Conservation (phyloP, 2,113 vertebrate species). For the Bubo blakistoni region DNA sequence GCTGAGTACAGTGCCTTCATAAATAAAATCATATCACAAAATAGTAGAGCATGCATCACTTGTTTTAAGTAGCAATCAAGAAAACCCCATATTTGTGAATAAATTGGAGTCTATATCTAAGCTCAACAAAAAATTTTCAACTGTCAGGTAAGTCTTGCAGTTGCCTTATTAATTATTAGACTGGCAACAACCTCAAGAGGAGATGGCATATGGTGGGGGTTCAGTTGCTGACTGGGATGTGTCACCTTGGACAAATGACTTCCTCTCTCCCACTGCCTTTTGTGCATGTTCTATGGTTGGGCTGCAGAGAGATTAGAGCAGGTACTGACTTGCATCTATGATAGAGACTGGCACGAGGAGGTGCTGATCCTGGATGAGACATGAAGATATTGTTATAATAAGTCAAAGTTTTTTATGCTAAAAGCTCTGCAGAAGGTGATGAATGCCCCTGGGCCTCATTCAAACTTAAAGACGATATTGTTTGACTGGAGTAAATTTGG, state of each 20-base stretch:
- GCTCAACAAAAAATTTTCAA: fast-evolving
- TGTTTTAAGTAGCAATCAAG: not conserved
- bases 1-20: not conserved
- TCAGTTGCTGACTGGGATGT: not conserved
- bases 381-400: not conserved
- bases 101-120: not conserved
- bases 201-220: not conserved
- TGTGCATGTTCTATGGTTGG: not conserved
- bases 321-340: not conserved
- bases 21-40: not conserved
- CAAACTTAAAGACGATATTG: not conserved
- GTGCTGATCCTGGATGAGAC: not conserved
- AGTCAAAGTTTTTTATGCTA: not conserved
- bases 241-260: not conserved
- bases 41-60: not conserved
- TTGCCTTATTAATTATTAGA: not conserved
- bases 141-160: not conserved
- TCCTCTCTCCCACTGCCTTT: not conserved
- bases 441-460: not conserved
- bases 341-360: not conserved
- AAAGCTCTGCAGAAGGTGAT: not conserved
- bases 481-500: not conserved
- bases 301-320: not conserved
- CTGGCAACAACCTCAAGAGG: not conserved
- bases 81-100: not conserved